Evolutionary conservation across 1,140 invertebrate genomes (phyloP).

Genomic region (Papilio polyxenes): DNA sequence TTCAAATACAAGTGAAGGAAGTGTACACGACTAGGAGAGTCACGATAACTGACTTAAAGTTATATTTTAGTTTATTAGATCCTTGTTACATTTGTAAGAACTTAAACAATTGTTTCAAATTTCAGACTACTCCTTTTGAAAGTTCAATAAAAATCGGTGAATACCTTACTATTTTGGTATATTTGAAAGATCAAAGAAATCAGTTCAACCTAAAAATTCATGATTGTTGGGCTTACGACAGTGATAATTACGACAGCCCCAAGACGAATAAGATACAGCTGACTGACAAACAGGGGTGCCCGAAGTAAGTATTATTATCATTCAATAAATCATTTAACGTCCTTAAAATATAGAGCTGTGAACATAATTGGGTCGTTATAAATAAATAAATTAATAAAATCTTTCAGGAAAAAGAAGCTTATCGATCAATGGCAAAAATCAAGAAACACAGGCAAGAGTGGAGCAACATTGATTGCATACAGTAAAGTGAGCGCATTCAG

Average conservation of each 20-base stretch:
- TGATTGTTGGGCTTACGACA: constrained; percentile 88
- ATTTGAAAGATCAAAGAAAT: constrained; percentile 84
- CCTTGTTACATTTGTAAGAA: not conserved
- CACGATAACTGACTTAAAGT: too few species aligned
- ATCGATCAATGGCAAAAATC: constrained; percentile 85
- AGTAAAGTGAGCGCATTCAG: constrained; percentile 87
- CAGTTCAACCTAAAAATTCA: constrained; percentile 85
- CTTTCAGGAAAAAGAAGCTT: constrained; percentile 83
- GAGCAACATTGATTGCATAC: constrained; percentile 84
- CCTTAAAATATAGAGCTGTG: not conserved
- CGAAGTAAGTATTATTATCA: constrained; percentile 78
- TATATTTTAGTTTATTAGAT: too few species aligned
- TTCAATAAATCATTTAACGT: not conserved
- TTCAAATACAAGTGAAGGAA: not conserved
- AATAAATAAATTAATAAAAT: constrained; percentile 36
- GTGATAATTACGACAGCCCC: constrained; percentile 82
- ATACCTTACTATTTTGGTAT: constrained; percentile 85
- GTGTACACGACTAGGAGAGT: not conserved
- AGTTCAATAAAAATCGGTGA: constrained; percentile 86
- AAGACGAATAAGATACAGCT: constrained; percentile 84
- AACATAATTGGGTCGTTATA: too few species aligned
- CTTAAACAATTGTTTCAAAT: constrained; percentile 38
- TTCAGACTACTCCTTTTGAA: constrained; percentile 81
- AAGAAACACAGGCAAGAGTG: constrained; percentile 80
- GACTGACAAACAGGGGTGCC: constrained; percentile 84